These are phyloP conservation scores for Crioceris asparagi DNA, from an alignment of 2,888 invertebrate species.

Conservation along the genomic window DNA sequence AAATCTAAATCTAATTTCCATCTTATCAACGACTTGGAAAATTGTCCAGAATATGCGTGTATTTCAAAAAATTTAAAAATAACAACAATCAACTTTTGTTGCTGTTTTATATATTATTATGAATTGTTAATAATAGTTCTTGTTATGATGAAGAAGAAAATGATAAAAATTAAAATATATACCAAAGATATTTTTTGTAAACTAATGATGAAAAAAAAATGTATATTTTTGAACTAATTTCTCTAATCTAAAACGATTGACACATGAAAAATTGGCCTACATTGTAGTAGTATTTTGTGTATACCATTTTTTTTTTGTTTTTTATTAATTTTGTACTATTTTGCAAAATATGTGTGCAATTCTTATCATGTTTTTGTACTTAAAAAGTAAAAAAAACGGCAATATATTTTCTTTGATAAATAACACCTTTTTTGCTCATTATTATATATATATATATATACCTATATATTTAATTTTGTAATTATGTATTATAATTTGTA, in stretches of 20 bases:
- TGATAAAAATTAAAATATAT: conserved; percentile 34
- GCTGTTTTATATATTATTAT: too few species aligned
- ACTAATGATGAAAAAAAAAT: conserved; percentile 30
- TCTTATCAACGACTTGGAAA: too few species aligned
- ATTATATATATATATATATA: conserved; percentile 10
- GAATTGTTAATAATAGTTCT: too few species aligned
- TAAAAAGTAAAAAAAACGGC: conserved; percentile 20
- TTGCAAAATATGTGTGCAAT: too few species aligned
- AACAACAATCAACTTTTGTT: too few species aligned
- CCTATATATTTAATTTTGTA: conserved; percentile 8
- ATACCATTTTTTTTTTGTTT: conserved; percentile 15
- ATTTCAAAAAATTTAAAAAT: too few species aligned
- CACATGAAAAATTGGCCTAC: conserved; percentile 18
- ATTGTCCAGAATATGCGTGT: too few species aligned
- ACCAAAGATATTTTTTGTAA: conserved; percentile 39
- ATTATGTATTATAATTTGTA: conserved; percentile 4
- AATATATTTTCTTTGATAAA: conserved; percentile 21
- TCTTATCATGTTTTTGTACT: too few species aligned
- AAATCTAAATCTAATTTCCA: too few species aligned
- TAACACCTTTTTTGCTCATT: conserved; percentile 4
- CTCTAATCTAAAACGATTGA: conserved; percentile 24
- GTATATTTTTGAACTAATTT: conserved; percentile 31
- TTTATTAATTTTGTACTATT: conserved; percentile 14
- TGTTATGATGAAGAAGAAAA: too few species aligned
- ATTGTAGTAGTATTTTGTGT: conserved; percentile 12